Evolutionary conservation across 2,888 invertebrate genomes (phyloP), one percentile per base, ranked within the genome.

Genomic region (Agapostemon virescens): DNA sequence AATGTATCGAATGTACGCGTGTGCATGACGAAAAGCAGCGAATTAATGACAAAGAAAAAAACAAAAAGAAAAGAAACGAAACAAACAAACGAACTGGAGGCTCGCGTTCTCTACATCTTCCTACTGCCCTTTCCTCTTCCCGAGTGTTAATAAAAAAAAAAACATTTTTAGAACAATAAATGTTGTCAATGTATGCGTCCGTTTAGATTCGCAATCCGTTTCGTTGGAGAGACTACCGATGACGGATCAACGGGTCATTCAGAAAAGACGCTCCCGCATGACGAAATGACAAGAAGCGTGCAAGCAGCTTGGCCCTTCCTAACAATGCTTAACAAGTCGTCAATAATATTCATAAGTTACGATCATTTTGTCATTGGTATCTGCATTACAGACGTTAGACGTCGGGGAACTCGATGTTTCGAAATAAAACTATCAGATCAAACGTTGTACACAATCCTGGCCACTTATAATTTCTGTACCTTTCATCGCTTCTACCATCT

Each of bases 321-420:
- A 86, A 83, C 85, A 81, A 85, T 88, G 89, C 89, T 89, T 89
- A 77, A 88, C 82, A 80, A 87, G 79, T 87, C 85, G 84, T 84
- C 85, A 85, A 88, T 87, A 86, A 89, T 88, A 89, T 61, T 36
- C 33, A 87, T 87, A 88, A 84, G 82, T 79, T 84, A 87, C 84
- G 81, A 85, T 87, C 81, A 85, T 85, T 87, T 86, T 87, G 82
- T 87, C 84, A 89, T 86, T 86, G 87, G 84, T 88, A 85, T 87
- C 81, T 73, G 79, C 81, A 77, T 82, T 77, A 83, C 82, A 82
- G 88, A 86, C 86, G 85, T 86, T 89, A 86, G 87, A 88, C 87
- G 88, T 85, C 87, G 66, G 72, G 84, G 81, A 86, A 87, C 81
- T 88, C 86, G 85, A 87, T 89, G 89, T 89, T 88, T 89, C 86